A percentile compares a stretch with the other conserved stretches of the same genome.
Evolutionary conservation across 2,888 invertebrate species (phyloP).

Genomic region (Scaptomyza tumidula): DNA sequence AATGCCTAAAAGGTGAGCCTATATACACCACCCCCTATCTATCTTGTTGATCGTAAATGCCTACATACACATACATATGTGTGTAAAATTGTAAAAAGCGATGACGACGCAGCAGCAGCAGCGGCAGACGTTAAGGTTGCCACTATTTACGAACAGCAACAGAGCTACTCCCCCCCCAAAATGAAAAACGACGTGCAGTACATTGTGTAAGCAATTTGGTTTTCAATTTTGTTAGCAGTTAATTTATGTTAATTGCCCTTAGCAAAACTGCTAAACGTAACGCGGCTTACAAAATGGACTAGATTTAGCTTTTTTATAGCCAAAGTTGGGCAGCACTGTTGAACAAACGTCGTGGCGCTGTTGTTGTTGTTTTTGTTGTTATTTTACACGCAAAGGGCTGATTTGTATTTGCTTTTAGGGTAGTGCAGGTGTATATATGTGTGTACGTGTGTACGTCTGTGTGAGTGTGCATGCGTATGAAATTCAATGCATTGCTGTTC

Average conservation of each 20-base stretch:
- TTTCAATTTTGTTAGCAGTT: slow-evolving; percentile 10
- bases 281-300: neutral
- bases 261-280: neutral
- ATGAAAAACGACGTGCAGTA: slow-evolving; percentile 47
- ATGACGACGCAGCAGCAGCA: slow-evolving; percentile 49
- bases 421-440: slow-evolving; percentile 26
- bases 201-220: slow-evolving; percentile 57
- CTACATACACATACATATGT: slow-evolving; percentile 19
- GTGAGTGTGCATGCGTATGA: slow-evolving; percentile 20
- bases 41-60: slow-evolving; percentile 37
- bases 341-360: slow-evolving; percentile 64
- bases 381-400: slow-evolving; percentile 62
- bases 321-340: slow-evolving; percentile 37
- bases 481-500: slow-evolving; percentile 44
- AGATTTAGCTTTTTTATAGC: slow-evolving; percentile 20
- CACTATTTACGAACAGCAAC: slow-evolving; percentile 32
- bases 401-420: slow-evolving; percentile 37
- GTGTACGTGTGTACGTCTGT: slow-evolving; percentile 6
- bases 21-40: slow-evolving; percentile 32
- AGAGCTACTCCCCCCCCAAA: slow-evolving; percentile 9
- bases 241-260: neutral
- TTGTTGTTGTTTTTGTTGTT: slow-evolving; percentile 47
- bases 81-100: slow-evolving; percentile 41
- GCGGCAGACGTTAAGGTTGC: slow-evolving; percentile 8
- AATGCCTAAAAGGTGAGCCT: slow-evolving; percentile 84